phyloP scores from a whole-genome alignment of 2,797 vertebrate genomes.

The Dromococcyx pavoninus region DNA sequence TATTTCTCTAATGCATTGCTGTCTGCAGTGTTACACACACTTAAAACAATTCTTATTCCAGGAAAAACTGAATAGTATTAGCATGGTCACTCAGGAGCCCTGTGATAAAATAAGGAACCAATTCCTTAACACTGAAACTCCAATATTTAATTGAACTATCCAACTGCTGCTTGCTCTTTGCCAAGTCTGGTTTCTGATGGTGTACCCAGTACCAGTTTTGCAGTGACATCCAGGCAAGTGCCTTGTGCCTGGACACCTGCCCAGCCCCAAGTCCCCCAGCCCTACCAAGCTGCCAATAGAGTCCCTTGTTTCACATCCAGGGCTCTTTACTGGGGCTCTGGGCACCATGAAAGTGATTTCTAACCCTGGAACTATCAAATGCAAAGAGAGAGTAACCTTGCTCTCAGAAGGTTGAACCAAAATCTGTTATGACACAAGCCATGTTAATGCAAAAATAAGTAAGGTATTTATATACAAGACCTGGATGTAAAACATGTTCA shows the following conservation, averaged over 20 bases:
- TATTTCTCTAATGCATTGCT: background rate
- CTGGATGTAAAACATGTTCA: background rate
- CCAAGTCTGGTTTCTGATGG: background rate
- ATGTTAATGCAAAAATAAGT: background rate
- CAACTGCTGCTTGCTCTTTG: accelerated
- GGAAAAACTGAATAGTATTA: background rate
- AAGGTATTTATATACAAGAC: background rate
- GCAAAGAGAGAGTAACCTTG: background rate
- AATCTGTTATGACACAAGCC: background rate
- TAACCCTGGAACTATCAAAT: background rate
- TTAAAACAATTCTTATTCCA: background rate
- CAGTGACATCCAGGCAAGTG: background rate
- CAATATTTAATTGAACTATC: background rate
- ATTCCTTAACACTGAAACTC: background rate
- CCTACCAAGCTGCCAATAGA: accelerated
- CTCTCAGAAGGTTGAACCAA: background rate
- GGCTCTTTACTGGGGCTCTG: background rate
- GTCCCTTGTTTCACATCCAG: background rate
- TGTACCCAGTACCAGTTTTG: background rate
- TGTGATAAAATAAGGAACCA: background rate
- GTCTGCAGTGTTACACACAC: background rate
- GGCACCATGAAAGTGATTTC: background rate
- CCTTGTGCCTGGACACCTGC: background rate
- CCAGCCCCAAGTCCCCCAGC: accelerated
- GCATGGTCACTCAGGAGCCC: background rate